Evolutionary conservation across 2,113 vertebrate species (phyloP), one percentile per base, ranked within the genome.

Genomic region (Felis chaus): DNA sequence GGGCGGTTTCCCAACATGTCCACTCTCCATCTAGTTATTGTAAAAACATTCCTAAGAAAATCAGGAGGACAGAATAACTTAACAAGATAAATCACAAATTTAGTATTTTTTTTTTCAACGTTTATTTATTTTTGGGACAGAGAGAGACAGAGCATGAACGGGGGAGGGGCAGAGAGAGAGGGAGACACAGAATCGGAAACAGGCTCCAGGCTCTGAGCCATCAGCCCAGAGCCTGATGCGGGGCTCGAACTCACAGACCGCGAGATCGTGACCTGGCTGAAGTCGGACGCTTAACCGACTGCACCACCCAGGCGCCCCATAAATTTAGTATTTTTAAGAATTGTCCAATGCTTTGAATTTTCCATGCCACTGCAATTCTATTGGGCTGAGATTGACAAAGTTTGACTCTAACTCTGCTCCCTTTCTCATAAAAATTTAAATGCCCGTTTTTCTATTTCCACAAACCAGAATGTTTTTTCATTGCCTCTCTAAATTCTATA

Each of bases 1-100:
- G 83, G 50, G 45, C 53, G 61, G 57, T 66, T 92, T 97, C 31
- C 78, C 53, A 84, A 66, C 1, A 61, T 53, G 25, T 31, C 57
- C 7, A 53, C 36, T 82, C 36, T 93, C 16, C 7, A 18, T 18
- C 78, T 1, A 63, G 12, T 61, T 29, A 53, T 9, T 69, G 21
- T 27, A 68, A 65, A 96, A 65, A 48, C 5, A n/a, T 71, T 92
- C 76, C n/a, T 76, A 89, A 94, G 65, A 82, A 82, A 91, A 94
- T 45, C 13, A 89, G 53, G 78, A 96, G 68, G 83, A 81, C 15
- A 79, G 23, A 94, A 57, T 73, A 84, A 57, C 11, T 84, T 92
- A 48, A 78, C 73, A 89, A 89, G 78, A 92, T 29, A 89, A 95
- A 68, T 93, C 76, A 79, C 27, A 89, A 96, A 93, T 33, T 16